Percentiles rank a stretch among this genome's conserved stretches.
phyloP scores from a whole-genome alignment of 2,797 vertebrate genomes.

The Myotis findleyi region DNA sequence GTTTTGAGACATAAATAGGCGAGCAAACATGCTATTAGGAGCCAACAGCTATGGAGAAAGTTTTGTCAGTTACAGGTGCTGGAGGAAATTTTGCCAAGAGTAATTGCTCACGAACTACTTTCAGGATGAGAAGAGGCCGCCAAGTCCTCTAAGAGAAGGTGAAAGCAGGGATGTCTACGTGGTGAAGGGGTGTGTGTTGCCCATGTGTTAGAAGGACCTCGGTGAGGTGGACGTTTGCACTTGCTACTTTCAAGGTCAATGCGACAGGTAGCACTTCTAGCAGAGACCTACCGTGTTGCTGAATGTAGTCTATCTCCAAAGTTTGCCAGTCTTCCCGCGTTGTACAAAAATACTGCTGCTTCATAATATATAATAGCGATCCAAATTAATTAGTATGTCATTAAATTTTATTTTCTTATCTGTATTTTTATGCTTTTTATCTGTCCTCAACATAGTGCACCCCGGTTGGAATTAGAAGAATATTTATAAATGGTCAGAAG shows the following conservation, averaged over 20 bases:
- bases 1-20: constrained; percentile 76
- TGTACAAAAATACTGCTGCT: constrained; percentile 92
- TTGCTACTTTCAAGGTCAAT: constrained; percentile 75
- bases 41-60: constrained; percentile 72
- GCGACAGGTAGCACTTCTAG: constrained; percentile 75
- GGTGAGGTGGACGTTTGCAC: constrained; percentile 83
- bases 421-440: constrained; percentile 85
- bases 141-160: constrained; percentile 79
- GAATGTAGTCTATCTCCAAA: constrained; percentile 90
- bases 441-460: constrained; percentile 81
- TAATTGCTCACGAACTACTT: constrained; percentile 66
- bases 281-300: constrained; percentile 81
- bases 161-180: constrained; percentile 62
- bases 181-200: constrained; percentile 61
- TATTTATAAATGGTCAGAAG: constrained; percentile 87
- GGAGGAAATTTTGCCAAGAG: constrained; percentile 78
- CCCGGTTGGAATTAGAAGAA: constrained; percentile 77
- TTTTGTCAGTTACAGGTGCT: constrained; percentile 72
- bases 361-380: constrained; percentile 87
- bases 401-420: constrained; percentile 87
- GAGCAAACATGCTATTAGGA: constrained; percentile 73
- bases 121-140: constrained; percentile 66
- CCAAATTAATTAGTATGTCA: constrained; percentile 85
- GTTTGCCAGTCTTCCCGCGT: constrained; percentile 85
- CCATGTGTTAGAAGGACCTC: constrained; percentile 83